Base-by-base conservation (phyloP, 2,113 vertebrate genomes). In the Geothlypis trichas region DNA sequence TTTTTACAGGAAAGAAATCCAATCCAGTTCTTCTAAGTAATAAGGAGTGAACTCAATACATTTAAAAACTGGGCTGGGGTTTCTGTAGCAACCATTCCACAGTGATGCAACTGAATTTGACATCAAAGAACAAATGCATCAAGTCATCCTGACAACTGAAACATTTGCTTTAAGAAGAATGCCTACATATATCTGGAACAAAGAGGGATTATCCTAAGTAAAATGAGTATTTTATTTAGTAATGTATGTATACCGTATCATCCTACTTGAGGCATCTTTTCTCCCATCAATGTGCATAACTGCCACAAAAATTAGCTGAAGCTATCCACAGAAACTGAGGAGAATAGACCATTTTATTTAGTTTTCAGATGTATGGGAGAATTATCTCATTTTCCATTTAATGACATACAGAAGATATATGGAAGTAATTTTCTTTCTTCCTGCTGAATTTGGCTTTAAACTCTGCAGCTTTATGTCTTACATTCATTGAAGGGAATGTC, bases 361-460 rank as follows among this genome's bases (percentile, higher is more conserved):
- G 55, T 95, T 95, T 90, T 96, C 86, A 95, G 84, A 93, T 74
- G 86, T 90, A 95, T 8, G 3, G 80, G 84, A 93, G 89, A 96
- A 96, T 96, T 97, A 95, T 96, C 93, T 97, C 82, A 96, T 97
- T 97, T 97, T 95, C 89, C 76, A 84, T 90, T 95, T 97, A 96
- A 97, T 90, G 85, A 92, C 83, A 95, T 90, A 90, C 93, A 96
- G 96, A 94, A 96, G 95, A 95, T 96, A 93, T 93, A 96, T 96
- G 94, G 94, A 96, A 97, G 93, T 66, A 93, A 95, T 97, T 96
- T 97, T 92, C 94, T 89, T 96, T 96, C 91, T 95, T 96, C 95
- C 89, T 95, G 94, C 86, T 97, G 93, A 96, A 96, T 96, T 95
- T 96, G 90, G 89, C 84, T 95, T 94, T 84, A 90, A 95, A 94